phyloP scores from a whole-genome alignment of 2,113 vertebrate genomes.

The Callorhinus ursinus region DNA sequence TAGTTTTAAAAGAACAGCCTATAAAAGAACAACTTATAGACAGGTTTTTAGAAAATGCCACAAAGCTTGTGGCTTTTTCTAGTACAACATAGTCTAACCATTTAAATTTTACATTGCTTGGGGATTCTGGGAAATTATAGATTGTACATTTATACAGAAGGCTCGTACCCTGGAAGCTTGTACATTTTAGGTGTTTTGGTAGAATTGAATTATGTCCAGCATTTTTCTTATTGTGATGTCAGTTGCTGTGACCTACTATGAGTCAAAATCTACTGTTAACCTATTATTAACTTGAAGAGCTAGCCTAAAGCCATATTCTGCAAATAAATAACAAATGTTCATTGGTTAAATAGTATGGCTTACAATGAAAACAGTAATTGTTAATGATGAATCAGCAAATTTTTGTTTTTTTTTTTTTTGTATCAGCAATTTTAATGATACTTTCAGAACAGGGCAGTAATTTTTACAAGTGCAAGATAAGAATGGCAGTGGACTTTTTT shows the following conservation, averaged over 20 bases:
- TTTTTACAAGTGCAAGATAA: background rate
- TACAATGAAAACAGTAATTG: background rate
- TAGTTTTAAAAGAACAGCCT: constrained; percentile 33
- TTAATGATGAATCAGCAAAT: background rate
- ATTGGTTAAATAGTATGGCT: background rate
- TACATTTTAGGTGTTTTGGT: background rate
- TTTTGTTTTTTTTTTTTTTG: too few relatives aligned
- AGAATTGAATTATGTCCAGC: background rate
- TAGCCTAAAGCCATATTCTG: background rate
- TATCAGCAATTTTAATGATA: background rate
- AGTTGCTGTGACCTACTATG: background rate
- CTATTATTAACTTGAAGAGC: constrained; percentile 22
- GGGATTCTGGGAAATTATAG: background rate
- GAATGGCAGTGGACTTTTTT: background rate
- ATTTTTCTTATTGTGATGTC: background rate
- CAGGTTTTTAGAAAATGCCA: constrained; percentile 1
- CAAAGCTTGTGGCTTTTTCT: background rate
- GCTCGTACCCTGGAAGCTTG: background rate
- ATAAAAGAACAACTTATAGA: constrained; percentile 6
- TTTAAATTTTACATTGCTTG: constrained; percentile 11
- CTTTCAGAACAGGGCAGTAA: background rate
- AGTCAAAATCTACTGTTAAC: background rate
- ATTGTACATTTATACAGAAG: background rate
- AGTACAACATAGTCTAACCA: background rate
- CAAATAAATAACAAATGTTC: constrained; percentile 1